Evolutionary conservation across 2,797 vertebrate species (phyloP), one percentile per base, ranked within the genome.

Genomic region (Australoheros facetus): DNA sequence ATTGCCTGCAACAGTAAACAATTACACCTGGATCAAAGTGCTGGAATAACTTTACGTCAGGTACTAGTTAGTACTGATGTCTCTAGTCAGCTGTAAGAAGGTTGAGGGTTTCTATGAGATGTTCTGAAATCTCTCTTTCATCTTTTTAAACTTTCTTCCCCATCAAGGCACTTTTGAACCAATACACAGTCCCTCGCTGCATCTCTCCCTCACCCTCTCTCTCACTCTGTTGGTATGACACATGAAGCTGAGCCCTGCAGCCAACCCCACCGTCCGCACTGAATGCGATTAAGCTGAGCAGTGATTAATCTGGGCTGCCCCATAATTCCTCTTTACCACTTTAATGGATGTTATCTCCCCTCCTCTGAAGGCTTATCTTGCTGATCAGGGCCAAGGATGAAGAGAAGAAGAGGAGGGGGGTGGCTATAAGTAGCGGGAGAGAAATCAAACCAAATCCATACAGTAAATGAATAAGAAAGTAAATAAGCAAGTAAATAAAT

Each of bases 291-390:
- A 94, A 93, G 70, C 86, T 84, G 85, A 92, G 92, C 87, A 90
- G 93, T 94, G 94, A 95, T 95, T 95, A 94, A 96, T 96, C 94
- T 93, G 91, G 78, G 88, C 93, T 92, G 93, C 92, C 94, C 94
- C 90, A 89, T 94, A 94, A 96, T 94, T 95, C 95, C 94, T 95
- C 93, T 92, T 95, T 93, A 95, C 93, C 93, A 93, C 92, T 94
- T 93, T 94, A 95, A 94, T 95, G 94, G 95, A 94, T 94, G 94
- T 94, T 95, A 95, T 96, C 94, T 93, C 87, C 90, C 92, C 92
- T 93, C 93, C 93, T 94, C 94, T 92, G 92, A 93, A 92, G 92
- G 90, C 92, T 95, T 95, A 95, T 96, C 95, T 94, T 93, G 85
- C 93, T 93, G 95, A 96, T 95, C 94, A 75, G 83, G 90, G 91